Percentiles rank a stretch among this genome's conserved stretches.
Conservation (phyloP, 2,888 invertebrate species). For the Chesias legatella region DNA sequence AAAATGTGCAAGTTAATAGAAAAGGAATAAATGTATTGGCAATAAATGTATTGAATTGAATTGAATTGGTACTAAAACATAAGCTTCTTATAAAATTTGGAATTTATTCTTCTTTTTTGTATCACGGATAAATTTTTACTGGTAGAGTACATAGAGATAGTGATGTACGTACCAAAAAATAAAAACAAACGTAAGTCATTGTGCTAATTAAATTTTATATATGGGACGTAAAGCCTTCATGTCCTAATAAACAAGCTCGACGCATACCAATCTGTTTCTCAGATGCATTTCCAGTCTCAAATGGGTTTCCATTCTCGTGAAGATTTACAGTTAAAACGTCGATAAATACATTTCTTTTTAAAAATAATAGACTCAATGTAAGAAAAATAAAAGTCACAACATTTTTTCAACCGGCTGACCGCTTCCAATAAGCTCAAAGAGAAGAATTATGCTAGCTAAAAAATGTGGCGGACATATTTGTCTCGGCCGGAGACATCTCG, state of each 20-base stretch:
- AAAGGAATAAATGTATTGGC: too few species aligned
- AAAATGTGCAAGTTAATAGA: too few species aligned
- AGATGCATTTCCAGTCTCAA: slow-evolving; percentile 17
- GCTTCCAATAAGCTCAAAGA: slow-evolving; percentile 54
- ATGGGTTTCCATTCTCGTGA: slow-evolving; percentile 15
- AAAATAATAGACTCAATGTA: slow-evolving; percentile 23
- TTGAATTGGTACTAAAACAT: too few species aligned
- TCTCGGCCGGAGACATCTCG: slow-evolving; percentile 72
- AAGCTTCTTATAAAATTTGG: too few species aligned
- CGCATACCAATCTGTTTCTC: slow-evolving; percentile 20
- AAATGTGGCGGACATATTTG: slow-evolving; percentile 71
- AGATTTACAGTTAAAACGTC: slow-evolving; percentile 21
- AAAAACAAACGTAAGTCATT: background rate
- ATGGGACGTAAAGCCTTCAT: slow-evolving; percentile 2
- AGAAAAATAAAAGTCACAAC: slow-evolving; percentile 38
- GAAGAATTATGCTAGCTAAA: slow-evolving; percentile 65
- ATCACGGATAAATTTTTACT: too few species aligned
- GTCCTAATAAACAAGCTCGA: slow-evolving; percentile 12
- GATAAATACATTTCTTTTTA: slow-evolving; percentile 10
- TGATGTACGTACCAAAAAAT: slow-evolving; percentile 1
- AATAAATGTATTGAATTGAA: too few species aligned
- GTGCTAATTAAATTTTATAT: slow-evolving; percentile 9
- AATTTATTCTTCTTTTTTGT: too few species aligned
- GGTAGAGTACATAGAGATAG: background rate
- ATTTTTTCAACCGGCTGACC: slow-evolving; percentile 44